Percentiles rank a stretch among this genome's conserved stretches.
Evolutionary conservation across 2,797 vertebrate species (phyloP).

Genomic region (Characodon lateralis): DNA sequence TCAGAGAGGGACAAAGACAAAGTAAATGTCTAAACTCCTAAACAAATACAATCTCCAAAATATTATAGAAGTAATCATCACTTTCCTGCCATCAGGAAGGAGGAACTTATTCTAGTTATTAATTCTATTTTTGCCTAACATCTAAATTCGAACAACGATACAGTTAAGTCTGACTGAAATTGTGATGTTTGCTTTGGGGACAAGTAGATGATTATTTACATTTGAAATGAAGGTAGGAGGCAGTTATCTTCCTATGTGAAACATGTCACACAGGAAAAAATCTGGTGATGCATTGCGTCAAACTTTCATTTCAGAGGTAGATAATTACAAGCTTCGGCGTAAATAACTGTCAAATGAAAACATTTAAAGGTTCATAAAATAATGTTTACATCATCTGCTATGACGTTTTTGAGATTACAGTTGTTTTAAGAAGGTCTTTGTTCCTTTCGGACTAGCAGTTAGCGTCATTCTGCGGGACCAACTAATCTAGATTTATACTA

Average conservation of each 20-base stretch:
- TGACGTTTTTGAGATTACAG: background rate
- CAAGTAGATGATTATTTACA: background rate
- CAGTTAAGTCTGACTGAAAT: background rate
- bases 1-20: background rate
- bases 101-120: too few species aligned
- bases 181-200: background rate
- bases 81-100: background rate
- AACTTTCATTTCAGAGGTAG: background rate
- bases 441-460: background rate
- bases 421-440: background rate
- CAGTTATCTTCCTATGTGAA: background rate
- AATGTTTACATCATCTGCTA: background rate
- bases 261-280: background rate
- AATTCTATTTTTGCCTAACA: too few species aligned
- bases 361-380: background rate
- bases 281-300: background rate
- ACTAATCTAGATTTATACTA: background rate
- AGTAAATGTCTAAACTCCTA: background rate
- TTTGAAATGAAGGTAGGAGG: background rate
- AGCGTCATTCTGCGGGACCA: background rate
- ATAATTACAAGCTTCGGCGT: background rate
- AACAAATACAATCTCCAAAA: background rate
- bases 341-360: background rate
- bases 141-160: too few species aligned
- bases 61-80: background rate